Base-by-base conservation (phyloP, 2,888 invertebrate species). In the Agonopterix arenella region DNA sequence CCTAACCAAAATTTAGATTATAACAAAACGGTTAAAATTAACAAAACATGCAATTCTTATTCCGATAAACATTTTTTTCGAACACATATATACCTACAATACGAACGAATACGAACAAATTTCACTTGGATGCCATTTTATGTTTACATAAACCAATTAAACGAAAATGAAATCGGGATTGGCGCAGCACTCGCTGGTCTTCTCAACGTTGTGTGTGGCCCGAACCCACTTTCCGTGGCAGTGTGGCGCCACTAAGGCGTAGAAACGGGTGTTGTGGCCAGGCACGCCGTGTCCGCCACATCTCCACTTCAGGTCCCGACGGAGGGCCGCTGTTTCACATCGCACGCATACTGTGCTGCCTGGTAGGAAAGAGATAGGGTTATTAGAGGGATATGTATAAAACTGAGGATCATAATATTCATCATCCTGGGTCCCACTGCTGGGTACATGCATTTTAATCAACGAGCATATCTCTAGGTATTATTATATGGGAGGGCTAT, bases 201-300 rank as follows among this genome's bases (percentile, higher is more conserved):
- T 78, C 53, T 84, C 84, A 0, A 76, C 74, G 50, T 67, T 70
- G 13, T 70, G 66, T 2, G 70, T 79, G 0, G 90, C 72, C 46
- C 96, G 92, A 45, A 94, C 83, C 97, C 97, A 97, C 74, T 96
- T 95, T 41, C 97, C 97, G 68, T 95, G 95, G 79, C 97, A 97
- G 66, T 96, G 95, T 1, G 95, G 94, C n/a, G 94, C 94, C 45
- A 95, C 93, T 37, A 97, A 90, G 38, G 96, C 95, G 63, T 94
- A 94, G 93, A 95, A 97, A 51, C 96, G 90, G 9, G 96, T 96
- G 55, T 93, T 90, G 52, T 93, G 91, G 0, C 93, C 93, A 36
- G 92, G 89, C 2, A 94, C 93, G 0, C 97, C 97, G 75, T 97
- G 96, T 0, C 97, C 97, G 56, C 94, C 93, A 86, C 97, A 97